phyloP scores from a whole-genome alignment of 2,113 vertebrate species.

The Ciconia boyciana region DNA sequence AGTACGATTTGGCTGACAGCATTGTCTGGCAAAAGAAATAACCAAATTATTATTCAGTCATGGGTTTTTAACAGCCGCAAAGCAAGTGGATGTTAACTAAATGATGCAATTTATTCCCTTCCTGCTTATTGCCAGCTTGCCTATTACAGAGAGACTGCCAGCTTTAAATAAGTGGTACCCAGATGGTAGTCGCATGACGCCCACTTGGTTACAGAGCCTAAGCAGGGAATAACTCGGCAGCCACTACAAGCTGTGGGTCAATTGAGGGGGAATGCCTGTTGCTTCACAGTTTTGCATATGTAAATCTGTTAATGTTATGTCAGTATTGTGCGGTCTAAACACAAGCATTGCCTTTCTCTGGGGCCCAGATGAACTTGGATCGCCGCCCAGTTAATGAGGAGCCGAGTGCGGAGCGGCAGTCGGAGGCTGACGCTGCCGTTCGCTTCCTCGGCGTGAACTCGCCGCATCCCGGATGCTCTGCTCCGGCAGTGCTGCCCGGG shows the following conservation, averaged over 20 bases:
- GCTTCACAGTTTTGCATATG: constrained; percentile 85
- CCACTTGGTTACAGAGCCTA: constrained; percentile 89
- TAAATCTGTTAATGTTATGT: constrained; percentile 89
- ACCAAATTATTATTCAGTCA: constrained; percentile 95
- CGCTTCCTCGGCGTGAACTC: constrained; percentile 52
- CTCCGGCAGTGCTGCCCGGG: constrained; percentile 45
- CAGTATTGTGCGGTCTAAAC: constrained; percentile 83
- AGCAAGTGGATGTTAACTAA: constrained; percentile 97
- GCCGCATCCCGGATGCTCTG: constrained; percentile 59
- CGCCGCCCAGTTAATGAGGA: constrained; percentile 79
- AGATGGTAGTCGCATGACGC: constrained; percentile 93
- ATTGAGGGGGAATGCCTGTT: constrained; percentile 88
- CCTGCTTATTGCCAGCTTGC: constrained; percentile 89
- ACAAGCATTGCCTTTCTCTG: constrained; percentile 81
- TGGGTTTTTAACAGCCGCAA: constrained; percentile 91
- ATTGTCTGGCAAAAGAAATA: constrained; percentile 87
- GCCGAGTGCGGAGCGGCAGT: constrained; percentile 63
- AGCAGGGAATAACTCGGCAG: constrained; percentile 87
- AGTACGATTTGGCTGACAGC: constrained; percentile 82
- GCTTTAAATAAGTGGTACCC: constrained; percentile 97
- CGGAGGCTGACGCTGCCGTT: constrained; percentile 68
- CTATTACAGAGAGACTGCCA: constrained; percentile 91
- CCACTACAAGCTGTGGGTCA: constrained; percentile 89
- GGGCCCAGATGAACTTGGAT: constrained; percentile 86
- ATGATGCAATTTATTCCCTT: constrained; percentile 98